Evolutionary conservation across 2,888 invertebrate genomes (phyloP).

Genomic region (Lacanobia wlatinum): DNA sequence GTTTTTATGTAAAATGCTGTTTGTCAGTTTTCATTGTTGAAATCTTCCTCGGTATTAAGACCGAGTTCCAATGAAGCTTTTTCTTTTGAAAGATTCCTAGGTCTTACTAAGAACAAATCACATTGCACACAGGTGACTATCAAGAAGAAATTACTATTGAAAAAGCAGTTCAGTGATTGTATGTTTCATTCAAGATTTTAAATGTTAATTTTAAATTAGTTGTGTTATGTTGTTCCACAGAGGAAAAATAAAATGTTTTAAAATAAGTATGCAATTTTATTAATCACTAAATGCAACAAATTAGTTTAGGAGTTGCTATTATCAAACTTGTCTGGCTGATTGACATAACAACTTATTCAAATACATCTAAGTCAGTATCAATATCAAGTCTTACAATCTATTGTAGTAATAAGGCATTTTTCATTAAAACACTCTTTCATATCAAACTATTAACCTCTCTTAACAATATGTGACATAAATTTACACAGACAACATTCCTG

Average conservation of each 20-base stretch:
- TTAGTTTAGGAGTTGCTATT: conserved; percentile 87
- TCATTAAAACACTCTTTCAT: conserved; percentile 89
- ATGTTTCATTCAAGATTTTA: conserved; percentile 1
- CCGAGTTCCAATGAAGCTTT: conserved; percentile 11
- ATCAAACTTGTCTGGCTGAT: conserved; percentile 81
- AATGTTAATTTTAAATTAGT: conserved; percentile 39
- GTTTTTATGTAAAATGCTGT: neutral
- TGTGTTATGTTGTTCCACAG: conserved; percentile 1
- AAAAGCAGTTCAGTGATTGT: conserved; percentile 49
- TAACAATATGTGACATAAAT: conserved; percentile 84
- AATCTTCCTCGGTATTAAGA: neutral
- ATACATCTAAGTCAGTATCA: conserved; percentile 89
- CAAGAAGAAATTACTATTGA: conserved; percentile 64
- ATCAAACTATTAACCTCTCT: conserved; percentile 90
- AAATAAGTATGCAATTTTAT: conserved; percentile 91
- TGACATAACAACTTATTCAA: conserved; percentile 83
- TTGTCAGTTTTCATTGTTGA: neutral
- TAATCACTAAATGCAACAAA: conserved; percentile 91
- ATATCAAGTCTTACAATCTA: conserved; percentile 89
- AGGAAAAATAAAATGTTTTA: conserved; percentile 73
- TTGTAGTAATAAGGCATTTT: conserved; percentile 90
- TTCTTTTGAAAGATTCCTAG: conserved; percentile 12
- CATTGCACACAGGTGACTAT: conserved; percentile 71
- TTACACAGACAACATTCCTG: conserved; percentile 81
- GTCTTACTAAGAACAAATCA: conserved; percentile 22